Base-by-base conservation (phyloP, 2,797 vertebrate species). In the Scleropages formosus region DNA sequence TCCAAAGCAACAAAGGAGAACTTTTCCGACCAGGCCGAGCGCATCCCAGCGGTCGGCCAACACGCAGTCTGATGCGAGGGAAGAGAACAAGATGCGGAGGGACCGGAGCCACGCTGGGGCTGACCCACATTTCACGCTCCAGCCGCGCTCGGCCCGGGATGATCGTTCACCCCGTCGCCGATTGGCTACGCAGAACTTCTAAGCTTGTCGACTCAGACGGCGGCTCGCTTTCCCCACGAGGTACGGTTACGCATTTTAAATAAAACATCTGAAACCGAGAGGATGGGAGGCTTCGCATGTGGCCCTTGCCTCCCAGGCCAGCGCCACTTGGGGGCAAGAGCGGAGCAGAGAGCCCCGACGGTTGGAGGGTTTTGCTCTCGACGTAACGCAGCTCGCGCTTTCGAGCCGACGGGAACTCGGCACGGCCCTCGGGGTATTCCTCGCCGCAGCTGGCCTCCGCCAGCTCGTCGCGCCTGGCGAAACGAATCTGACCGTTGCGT, bases 201-300 rank as follows among this genome's bases (percentile, higher is more conserved):
- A 20, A 75, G 71, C 69, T 78, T 46, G n/a, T 75, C 51, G 68
- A 80, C 76, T 84, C 82, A 81, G 73, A 78, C 85, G 72, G 83
- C 82, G 76, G 88, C 91, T 86, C 79, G 56, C 82, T 90, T 88
- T 88, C 90, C 79, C 81, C 59, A 73, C 0, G 70, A 44, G 85
- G 79, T 91, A 79, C 22, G 69, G 85, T 92, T 92, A 87, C 90
- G 85, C 84, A 85, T 89, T 89, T 91, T 91, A 90, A 92, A 93
- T 92, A 90, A 93, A 92, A 92, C 89, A 91, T 91, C 84, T 84
- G 88, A 31, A 15, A 53, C 67, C 49, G 80, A 87, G 81, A 81
- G 79, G 82, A 88, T 84, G 83, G 80, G 78, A 75, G 74, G 79
- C 77, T 73, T 73, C 72, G 78, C 76, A 77, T 72, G 62, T 51